Conservation (phyloP, 2,113 vertebrate genomes). For the Synchiropus splendidus region DNA sequence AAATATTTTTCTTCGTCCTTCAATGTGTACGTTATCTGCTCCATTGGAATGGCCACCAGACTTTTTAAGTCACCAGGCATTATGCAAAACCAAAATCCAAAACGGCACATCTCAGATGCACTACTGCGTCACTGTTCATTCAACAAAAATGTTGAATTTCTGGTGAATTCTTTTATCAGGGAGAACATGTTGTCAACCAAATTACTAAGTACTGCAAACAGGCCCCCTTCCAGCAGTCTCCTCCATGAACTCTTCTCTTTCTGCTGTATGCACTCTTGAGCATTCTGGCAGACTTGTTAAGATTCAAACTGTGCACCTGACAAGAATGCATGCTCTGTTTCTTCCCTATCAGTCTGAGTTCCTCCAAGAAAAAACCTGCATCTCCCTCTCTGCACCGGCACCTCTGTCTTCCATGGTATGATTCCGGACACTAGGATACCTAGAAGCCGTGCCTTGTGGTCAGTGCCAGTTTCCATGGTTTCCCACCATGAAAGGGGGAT, state of each 20-base stretch:
- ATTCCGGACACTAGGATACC: constrained; percentile 48
- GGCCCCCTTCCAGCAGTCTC: constrained; percentile 8
- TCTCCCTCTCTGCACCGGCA: constrained; percentile 14
- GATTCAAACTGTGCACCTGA: constrained; percentile 32
- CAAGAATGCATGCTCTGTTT: constrained; percentile 52
- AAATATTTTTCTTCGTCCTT: no score
- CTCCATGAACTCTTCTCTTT: neutral
- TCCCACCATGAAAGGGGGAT: constrained; percentile 36
- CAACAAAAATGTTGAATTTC: no score
- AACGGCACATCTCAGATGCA: no score
- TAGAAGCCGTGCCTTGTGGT: constrained; percentile 42
- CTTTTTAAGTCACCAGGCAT: no score
- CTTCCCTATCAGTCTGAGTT: constrained; percentile 39
- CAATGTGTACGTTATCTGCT: no score
- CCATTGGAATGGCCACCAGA: no score
- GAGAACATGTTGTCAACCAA: no score
- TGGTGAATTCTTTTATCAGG: no score
- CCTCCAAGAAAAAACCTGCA: constrained; percentile 24
- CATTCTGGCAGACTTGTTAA: constrained; percentile 40
- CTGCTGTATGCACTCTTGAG: constrained; percentile 26
- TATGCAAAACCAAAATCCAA: no score
- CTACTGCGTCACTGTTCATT: no score
- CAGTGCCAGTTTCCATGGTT: constrained; percentile 54
- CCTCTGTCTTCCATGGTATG: constrained; percentile 37
- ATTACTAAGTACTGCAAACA: no score